Evolutionary conservation across 64 coral and sea anemone species (phyloP).

Genomic region (Pocillopora verrucosa): DNA sequence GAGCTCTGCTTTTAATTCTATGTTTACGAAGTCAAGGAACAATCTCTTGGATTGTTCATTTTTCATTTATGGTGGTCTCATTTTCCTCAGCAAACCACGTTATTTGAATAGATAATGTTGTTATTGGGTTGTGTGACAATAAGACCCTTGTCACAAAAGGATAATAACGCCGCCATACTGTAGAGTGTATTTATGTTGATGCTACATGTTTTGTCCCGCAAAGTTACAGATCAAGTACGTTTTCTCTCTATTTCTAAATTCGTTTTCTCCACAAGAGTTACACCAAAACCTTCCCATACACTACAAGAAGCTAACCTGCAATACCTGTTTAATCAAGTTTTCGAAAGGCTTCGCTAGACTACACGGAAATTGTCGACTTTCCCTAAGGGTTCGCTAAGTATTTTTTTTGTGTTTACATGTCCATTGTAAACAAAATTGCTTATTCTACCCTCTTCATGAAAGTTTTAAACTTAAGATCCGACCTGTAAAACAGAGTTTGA

Average conservation of each 20-base stretch:
- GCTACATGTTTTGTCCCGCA: conserved; percentile 26
- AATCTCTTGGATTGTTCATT: neutral
- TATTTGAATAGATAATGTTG: conserved; percentile 67
- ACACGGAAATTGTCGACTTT: neutral
- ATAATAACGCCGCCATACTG: neutral
- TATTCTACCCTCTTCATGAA: conserved; percentile 24
- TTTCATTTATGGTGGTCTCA: conserved; percentile 38
- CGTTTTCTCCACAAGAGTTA: neutral
- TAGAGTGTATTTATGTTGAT: conserved; percentile 25
- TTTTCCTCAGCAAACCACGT: conserved; percentile 57
- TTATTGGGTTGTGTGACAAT: conserved; percentile 43
- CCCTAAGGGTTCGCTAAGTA: neutral
- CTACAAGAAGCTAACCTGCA: neutral
- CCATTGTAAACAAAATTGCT: conserved; percentile 21
- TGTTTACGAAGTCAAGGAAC: neutral
- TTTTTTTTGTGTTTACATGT: conserved; percentile 4
- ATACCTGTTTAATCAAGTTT: neutral
- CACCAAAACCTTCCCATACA: conserved; percentile 10
- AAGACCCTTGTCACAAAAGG: neutral
- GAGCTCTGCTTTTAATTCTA: neutral
- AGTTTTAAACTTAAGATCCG: neutral
- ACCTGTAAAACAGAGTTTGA: neutral
- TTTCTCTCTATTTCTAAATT: neutral
- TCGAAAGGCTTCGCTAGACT: neutral
- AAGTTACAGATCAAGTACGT: conserved; percentile 28